These are phyloP conservation scores for Pteropus rufus DNA, from an alignment of 2,797 vertebrate genomes.

Conservation along the genomic window DNA sequence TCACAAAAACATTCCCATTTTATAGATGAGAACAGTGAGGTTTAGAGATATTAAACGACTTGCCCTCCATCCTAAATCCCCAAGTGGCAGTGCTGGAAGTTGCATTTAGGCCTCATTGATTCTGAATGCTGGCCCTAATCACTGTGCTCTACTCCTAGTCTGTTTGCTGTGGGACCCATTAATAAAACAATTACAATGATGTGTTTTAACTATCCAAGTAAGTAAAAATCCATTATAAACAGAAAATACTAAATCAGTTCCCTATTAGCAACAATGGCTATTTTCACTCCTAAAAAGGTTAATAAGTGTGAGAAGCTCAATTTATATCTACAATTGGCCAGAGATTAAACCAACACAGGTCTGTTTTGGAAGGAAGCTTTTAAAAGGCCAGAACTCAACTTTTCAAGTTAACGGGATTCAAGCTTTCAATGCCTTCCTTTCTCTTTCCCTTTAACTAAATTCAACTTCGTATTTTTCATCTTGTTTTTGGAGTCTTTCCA, in stretches of 20 bases:
- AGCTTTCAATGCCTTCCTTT: slow-evolving; percentile 75
- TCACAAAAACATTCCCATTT: slow-evolving; percentile 34
- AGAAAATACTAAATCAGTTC: slow-evolving; percentile 61
- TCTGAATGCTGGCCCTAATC: background rate
- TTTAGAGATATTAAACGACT: background rate
- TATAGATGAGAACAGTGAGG: background rate
- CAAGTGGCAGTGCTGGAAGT: background rate
- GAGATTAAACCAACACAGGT: slow-evolving; percentile 72
- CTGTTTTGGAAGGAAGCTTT: slow-evolving; percentile 77
- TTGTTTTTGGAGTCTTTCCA: slow-evolving; percentile 75
- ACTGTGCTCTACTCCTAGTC: background rate
- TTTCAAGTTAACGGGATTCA: slow-evolving; percentile 73
- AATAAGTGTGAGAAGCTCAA: slow-evolving; percentile 72
- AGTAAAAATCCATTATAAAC: slow-evolving; percentile 46
- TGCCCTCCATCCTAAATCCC: background rate
- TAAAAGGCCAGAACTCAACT: slow-evolving; percentile 73
- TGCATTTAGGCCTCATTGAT: background rate
- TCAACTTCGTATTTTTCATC: slow-evolving; percentile 77
- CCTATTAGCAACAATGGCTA: slow-evolving; percentile 62
- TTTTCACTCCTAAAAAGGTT: slow-evolving; percentile 71
- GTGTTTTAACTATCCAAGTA: slow-evolving; percentile 47
- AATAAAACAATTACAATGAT: slow-evolving; percentile 27
- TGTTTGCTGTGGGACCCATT: background rate
- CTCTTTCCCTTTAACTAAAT: slow-evolving; percentile 76
- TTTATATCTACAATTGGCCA: slow-evolving; percentile 73